Percentiles rank a stretch among this genome's conserved stretches.
phyloP scores from a whole-genome alignment of 2,888 invertebrate species.

The Cyaniris semiargus region DNA sequence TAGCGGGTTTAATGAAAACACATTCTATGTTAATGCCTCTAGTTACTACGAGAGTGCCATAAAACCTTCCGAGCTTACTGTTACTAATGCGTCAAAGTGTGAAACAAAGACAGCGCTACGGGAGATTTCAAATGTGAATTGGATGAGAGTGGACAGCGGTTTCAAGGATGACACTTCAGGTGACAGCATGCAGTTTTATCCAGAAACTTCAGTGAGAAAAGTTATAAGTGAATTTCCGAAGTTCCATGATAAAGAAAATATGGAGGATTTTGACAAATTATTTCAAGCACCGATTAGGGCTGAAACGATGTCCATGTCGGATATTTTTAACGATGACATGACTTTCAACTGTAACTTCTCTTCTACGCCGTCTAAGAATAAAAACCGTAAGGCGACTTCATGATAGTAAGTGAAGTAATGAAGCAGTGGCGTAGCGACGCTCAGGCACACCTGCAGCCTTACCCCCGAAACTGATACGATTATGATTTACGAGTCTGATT shows the following conservation, averaged over 20 bases:
- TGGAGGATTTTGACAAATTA: conserved; percentile 60
- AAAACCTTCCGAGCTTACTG: conserved; percentile 74
- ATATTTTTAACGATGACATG: conserved; percentile 69
- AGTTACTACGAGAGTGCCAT: conserved; percentile 77
- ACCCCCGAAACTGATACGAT: too few species aligned
- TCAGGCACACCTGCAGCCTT: too few species aligned
- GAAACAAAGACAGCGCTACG: conserved; percentile 59
- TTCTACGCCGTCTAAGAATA: conserved; percentile 74
- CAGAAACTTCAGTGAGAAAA: conserved; percentile 52
- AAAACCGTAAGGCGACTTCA: conserved; percentile 59
- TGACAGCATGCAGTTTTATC: conserved; percentile 66
- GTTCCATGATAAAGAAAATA: conserved; percentile 64
- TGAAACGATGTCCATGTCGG: conserved; percentile 71
- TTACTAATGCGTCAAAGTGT: conserved; percentile 57
- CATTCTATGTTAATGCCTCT: conserved; percentile 67
- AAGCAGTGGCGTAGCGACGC: too few species aligned
- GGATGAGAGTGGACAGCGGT: conserved; percentile 75
- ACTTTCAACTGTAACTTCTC: conserved; percentile 73
- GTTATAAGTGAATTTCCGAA: conserved; percentile 56
- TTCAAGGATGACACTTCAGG: conserved; percentile 72
- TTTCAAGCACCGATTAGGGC: conserved; percentile 56
- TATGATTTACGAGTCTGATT: too few species aligned
- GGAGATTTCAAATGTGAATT: conserved; percentile 71
- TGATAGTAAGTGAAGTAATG: conserved; percentile 42
- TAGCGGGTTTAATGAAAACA: conserved; percentile 73